Conservation (phyloP, 2,113 vertebrate genomes). For the Corynorhinus townsendii region DNA sequence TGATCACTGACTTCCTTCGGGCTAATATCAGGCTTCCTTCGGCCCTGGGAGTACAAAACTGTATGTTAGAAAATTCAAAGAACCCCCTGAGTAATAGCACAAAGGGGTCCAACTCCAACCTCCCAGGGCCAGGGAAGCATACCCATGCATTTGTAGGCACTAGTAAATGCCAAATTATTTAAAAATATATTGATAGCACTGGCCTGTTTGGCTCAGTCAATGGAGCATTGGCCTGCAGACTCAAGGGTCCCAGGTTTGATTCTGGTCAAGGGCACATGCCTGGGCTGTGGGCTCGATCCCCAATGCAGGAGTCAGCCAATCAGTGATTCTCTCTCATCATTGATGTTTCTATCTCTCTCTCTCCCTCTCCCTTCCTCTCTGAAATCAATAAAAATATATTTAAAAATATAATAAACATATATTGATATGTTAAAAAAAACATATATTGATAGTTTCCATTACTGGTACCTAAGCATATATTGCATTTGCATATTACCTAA, state of each 20-base stretch:
- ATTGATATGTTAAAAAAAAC: background rate
- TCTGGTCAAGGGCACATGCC: too few species aligned
- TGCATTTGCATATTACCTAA: background rate
- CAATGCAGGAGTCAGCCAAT: too few species aligned
- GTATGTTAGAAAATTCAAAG: background rate
- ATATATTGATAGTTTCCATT: background rate
- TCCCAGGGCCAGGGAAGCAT: background rate
- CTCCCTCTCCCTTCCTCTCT: too few species aligned
- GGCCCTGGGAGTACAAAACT: background rate
- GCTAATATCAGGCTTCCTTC: background rate
- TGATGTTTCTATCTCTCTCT: too few species aligned
- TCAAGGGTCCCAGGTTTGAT: too few species aligned
- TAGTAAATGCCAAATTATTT: background rate
- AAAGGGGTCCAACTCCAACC: background rate
- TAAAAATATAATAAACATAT: too few species aligned
- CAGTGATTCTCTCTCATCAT: too few species aligned
- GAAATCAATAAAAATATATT: too few species aligned
- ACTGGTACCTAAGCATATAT: background rate
- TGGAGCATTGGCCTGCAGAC: too few species aligned
- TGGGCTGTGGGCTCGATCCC: too few species aligned
- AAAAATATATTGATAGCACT: background rate
- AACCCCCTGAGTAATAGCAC: background rate
- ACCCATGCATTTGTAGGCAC: background rate
- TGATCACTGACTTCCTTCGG: background rate
- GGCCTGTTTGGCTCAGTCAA: too few species aligned